Evolutionary conservation across 2,888 invertebrate genomes (phyloP).

Genomic region (Trichogramma dendrolimi): DNA sequence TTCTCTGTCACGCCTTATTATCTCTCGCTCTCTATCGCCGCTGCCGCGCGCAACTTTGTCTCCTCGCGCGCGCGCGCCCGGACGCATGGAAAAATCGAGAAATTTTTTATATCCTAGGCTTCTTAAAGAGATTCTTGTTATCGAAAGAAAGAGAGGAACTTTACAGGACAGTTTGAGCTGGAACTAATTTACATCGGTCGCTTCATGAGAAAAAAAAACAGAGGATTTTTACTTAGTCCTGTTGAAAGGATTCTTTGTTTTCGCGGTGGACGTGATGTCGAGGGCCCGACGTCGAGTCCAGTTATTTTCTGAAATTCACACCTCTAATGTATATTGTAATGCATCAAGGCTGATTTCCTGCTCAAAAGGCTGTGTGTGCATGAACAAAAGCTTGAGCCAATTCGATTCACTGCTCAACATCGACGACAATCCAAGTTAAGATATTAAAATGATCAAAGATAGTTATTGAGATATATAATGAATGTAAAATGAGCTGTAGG

Average conservation of each 20-base stretch:
- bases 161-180: too few species aligned
- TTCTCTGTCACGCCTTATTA: conserved; percentile 43
- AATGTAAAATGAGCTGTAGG: too few species aligned
- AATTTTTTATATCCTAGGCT: not conserved
- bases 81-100: conserved; percentile 19
- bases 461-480: too few species aligned
- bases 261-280: not conserved
- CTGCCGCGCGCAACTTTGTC: conserved; percentile 43
- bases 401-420: not conserved
- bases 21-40: conserved; percentile 25
- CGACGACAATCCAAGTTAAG: conserved; percentile 3
- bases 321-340: not conserved
- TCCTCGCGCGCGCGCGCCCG: conserved; percentile 33
- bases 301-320: not conserved
- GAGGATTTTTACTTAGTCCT: too few species aligned
- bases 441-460: conserved; percentile 8
- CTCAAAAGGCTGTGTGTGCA: not conserved
- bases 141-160: too few species aligned
- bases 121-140: too few species aligned
- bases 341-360: conserved; percentile 2
- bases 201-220: too few species aligned
- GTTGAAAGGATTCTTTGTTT: too few species aligned
- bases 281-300: not conserved
- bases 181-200: too few species aligned
- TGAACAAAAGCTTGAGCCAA: too few species aligned